phyloP scores from a whole-genome alignment of 2,797 vertebrate species.

The Paratrypauchen microcephalus region DNA sequence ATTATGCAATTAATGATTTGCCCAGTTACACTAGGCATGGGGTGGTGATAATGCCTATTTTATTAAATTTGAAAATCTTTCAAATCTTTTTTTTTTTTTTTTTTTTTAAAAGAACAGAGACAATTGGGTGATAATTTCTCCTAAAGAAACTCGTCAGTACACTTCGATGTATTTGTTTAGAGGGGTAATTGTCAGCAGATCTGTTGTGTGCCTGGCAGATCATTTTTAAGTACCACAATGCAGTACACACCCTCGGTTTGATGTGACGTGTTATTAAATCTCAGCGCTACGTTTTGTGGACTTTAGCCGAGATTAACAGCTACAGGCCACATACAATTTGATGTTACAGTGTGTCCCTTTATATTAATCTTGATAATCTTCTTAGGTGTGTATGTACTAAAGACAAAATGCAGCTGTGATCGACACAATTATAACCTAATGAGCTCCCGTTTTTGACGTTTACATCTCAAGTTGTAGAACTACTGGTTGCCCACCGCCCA shows the following conservation, averaged over 20 bases:
- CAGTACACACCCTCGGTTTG: neutral
- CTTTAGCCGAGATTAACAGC: constrained; percentile 17
- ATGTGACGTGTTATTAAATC: constrained; percentile 12
- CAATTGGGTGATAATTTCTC: too few species aligned
- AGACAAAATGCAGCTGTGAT: neutral
- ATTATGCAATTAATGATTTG: too few species aligned
- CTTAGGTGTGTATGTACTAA: neutral
- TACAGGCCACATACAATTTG: neutral
- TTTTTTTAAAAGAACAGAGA: too few species aligned
- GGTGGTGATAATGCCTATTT: too few species aligned
- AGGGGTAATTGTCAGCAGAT: too few species aligned
- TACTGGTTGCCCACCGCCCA: neutral
- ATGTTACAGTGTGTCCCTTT: neutral
- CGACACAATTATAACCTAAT: neutral
- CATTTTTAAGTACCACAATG: neutral
- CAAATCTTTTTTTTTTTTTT: too few species aligned
- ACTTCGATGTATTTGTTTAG: too few species aligned
- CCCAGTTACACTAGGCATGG: too few species aligned
- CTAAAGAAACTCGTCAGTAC: too few species aligned
- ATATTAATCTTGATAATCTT: too few species aligned
- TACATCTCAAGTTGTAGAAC: neutral
- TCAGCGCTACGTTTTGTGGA: neutral
- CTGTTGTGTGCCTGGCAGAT: constrained; percentile 9
- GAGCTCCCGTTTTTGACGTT: neutral
- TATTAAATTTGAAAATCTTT: too few species aligned